A percentile compares a stretch with the other conserved stretches of the same genome.
Evolutionary conservation across 2,797 vertebrate genomes (phyloP).

Genomic region (Lutjanus argentimaculatus): DNA sequence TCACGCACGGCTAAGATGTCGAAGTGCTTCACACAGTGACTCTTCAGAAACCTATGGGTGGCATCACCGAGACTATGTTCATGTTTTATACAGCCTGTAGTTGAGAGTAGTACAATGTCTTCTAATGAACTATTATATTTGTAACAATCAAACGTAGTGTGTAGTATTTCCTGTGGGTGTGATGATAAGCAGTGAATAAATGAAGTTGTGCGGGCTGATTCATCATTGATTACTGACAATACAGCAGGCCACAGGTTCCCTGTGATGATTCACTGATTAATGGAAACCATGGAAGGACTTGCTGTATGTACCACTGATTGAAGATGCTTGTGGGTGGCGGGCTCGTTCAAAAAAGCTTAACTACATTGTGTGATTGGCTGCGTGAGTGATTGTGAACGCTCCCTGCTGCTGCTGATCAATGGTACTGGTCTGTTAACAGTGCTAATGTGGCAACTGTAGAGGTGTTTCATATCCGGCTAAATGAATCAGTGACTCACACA

Average conservation of each 20-base stretch:
- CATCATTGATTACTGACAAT: conserved; percentile 33
- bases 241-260: conserved; percentile 30
- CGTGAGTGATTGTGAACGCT: conserved; percentile 20
- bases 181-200: conserved; percentile 17
- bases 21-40: no score
- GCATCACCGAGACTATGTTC: no score
- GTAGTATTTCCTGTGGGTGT: conserved; percentile 2
- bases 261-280: conserved; percentile 46
- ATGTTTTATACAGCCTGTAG: neutral
- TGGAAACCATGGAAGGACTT: conserved; percentile 8
- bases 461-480: conserved; percentile 71
- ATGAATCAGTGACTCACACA: conserved; percentile 65
- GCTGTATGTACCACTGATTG: conserved; percentile 3
- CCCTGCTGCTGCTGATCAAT: conserved; percentile 54
- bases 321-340: neutral
- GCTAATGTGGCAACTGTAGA: conserved; percentile 60
- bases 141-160: conserved; percentile 3
- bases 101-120: neutral
- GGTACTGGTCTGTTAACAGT: conserved; percentile 52
- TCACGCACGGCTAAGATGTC: no score
- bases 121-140: neutral
- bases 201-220: conserved; percentile 25
- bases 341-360: conserved; percentile 14
- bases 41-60: no score
- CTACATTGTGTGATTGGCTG: conserved; percentile 6